Evolutionary conservation across 1,140 invertebrate species (phyloP).

Genomic region (Octopus bimaculoides): DNA sequence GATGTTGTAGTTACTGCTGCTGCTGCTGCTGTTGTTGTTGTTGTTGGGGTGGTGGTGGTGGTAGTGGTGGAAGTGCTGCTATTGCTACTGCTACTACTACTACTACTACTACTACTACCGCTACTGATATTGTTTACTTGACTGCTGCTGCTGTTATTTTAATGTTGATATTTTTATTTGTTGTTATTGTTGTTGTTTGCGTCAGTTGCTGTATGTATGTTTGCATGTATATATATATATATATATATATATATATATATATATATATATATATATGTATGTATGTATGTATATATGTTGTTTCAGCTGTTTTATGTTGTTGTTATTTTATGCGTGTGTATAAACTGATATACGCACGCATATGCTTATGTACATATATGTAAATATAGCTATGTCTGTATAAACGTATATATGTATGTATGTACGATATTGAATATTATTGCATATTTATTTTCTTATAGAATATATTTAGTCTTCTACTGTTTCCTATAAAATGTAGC

Average conservation of each 20-base stretch:
- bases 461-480: no score
- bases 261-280: background rate
- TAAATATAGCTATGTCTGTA: slow-evolving; percentile 11
- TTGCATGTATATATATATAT: background rate
- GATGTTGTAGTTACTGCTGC: background rate
- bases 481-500: no score
- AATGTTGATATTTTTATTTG: background rate
- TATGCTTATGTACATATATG: slow-evolving; percentile 6
- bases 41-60: background rate
- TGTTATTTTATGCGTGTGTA: background rate
- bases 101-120: background rate
- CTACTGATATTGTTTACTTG: background rate
- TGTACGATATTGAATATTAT: background rate
- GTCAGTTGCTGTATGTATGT: background rate
- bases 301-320: background rate
- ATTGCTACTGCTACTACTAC: background rate
- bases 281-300: no score
- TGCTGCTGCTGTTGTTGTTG: background rate
- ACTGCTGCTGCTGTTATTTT: background rate
- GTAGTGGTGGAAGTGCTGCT: background rate
- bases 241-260: background rate
- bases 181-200: background rate
- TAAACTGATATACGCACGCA: background rate
- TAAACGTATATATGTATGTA: background rate
- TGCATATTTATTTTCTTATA: slow-evolving; percentile 8